Conservation (phyloP, 2,888 invertebrate genomes). For the Liodrosophila aerea region DNA sequence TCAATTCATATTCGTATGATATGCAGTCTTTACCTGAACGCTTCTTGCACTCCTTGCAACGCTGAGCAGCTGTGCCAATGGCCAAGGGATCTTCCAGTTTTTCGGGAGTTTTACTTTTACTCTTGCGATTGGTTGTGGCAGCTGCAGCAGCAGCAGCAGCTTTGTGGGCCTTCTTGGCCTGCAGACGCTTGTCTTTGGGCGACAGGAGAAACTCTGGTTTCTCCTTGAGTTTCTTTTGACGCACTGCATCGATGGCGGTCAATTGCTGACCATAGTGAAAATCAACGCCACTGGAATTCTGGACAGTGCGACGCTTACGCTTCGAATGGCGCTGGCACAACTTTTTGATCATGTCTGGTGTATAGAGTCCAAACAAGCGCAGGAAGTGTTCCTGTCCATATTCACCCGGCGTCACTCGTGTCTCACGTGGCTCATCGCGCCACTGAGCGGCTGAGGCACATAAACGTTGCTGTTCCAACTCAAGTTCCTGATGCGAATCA, state of each 20-base stretch:
- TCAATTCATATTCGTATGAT: too few relatives aligned
- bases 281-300: conserved; percentile 80
- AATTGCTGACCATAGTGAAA: conserved; percentile 80
- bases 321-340: conserved; percentile 81
- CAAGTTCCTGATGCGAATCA: conserved; percentile 64
- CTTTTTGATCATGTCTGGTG: conserved; percentile 72
- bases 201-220: conserved; percentile 76
- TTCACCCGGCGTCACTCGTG: conserved; percentile 62
- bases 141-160: conserved; percentile 23
- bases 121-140: conserved; percentile 31
- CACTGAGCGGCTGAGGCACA: conserved; percentile 61
- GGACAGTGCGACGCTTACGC: conserved; percentile 80
- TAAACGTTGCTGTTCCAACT: conserved; percentile 54
- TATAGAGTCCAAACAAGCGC: conserved; percentile 76
- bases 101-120: conserved; percentile 55
- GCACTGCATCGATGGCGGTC: conserved; percentile 65
- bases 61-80: conserved; percentile 22
- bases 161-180: conserved; percentile 60
- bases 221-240: conserved; percentile 75
- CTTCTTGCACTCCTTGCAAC: conserved; percentile 78
- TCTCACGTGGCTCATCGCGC: conserved; percentile 73
- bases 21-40: conserved; percentile 46
- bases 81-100: conserved; percentile 22
- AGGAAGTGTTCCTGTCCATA: conserved; percentile 80
- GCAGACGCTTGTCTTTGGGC: conserved; percentile 77